phyloP scores from a whole-genome alignment of 1,140 invertebrate species.

The Amphibalanus amphitrite region DNA sequence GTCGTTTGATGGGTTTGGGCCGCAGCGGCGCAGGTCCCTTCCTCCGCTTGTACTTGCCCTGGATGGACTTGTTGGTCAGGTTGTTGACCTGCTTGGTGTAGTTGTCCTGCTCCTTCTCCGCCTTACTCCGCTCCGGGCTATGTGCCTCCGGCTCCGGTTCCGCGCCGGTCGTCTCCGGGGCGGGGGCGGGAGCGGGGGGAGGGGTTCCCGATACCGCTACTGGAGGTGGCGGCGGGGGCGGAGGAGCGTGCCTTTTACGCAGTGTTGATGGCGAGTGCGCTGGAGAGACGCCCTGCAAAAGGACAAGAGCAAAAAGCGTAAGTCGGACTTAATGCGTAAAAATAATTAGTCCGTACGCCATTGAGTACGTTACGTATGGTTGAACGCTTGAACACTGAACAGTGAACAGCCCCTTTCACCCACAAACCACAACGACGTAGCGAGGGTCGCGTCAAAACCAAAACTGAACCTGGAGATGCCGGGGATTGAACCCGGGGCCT shows the following conservation, averaged over 20 bases:
- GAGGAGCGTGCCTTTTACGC: constrained; percentile 1
- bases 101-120: constrained; percentile 17
- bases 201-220: constrained; percentile 6
- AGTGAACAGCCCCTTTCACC: no score
- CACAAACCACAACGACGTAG: no score
- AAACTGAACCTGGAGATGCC: constrained; percentile 36
- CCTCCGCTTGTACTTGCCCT: constrained; percentile 49
- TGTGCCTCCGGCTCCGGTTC: neutral
- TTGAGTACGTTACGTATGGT: no score
- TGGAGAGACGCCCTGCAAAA: neutral
- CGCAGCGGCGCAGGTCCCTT: constrained; percentile 62
- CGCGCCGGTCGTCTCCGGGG: neutral
- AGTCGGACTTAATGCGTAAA: no score
- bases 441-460: constrained; percentile 22
- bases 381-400: no score
- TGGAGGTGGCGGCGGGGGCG: constrained; percentile 2
- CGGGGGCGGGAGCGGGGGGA: constrained; percentile 8
- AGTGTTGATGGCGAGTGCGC: neutral
- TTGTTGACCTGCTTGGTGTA: constrained; percentile 14
- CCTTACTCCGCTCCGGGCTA: constrained; percentile 7
- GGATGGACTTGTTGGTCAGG: constrained; percentile 25
- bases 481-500: constrained; percentile 76
- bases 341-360: no score
- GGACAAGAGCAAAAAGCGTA: no score
- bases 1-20: constrained; percentile 43